A percentile compares a stretch with the other conserved stretches of the same genome.
phyloP scores from a whole-genome alignment of 2,888 invertebrate species.

The Acleris literana region DNA sequence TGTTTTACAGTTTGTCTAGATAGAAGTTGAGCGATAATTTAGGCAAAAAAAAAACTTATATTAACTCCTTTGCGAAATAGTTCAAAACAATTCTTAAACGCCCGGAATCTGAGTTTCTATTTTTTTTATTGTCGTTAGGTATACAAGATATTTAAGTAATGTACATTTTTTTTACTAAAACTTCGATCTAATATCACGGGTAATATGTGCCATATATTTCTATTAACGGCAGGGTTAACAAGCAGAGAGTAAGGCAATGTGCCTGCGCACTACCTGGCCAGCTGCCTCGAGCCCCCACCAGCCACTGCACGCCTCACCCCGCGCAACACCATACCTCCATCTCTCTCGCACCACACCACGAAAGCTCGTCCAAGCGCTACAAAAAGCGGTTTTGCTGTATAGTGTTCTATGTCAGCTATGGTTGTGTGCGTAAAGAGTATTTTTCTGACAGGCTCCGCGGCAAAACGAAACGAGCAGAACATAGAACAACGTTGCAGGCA shows the following conservation, averaged over 20 bases:
- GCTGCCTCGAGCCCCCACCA: conserved; percentile 78
- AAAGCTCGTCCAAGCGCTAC: conserved; percentile 71
- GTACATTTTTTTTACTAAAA: no score
- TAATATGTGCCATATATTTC: conserved; percentile 62
- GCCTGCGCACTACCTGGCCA: conserved; percentile 77
- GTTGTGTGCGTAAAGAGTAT: conserved; percentile 72
- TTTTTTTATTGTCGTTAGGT: no score
- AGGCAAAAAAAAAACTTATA: no score
- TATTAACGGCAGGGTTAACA: conserved; percentile 76
- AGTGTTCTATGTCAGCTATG: conserved; percentile 58
- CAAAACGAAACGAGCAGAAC: conserved; percentile 62
- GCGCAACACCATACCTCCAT: conserved; percentile 64
- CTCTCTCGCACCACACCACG: conserved; percentile 65
- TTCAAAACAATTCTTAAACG: no score
- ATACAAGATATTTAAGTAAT: no score
- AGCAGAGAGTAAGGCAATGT: conserved; percentile 74
- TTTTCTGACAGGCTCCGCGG: conserved; percentile 77
- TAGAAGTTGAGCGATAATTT: no score
- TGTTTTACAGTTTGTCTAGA: no score
- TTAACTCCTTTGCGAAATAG: no score
- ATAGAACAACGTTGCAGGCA: conserved; percentile 59
- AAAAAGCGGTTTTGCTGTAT: conserved; percentile 79
- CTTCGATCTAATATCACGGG: background rate
- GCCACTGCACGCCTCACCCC: conserved; percentile 66
- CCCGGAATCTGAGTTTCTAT: no score